Base-by-base conservation (phyloP, 2,113 vertebrate species). In the Rhagologus leucostigma region DNA sequence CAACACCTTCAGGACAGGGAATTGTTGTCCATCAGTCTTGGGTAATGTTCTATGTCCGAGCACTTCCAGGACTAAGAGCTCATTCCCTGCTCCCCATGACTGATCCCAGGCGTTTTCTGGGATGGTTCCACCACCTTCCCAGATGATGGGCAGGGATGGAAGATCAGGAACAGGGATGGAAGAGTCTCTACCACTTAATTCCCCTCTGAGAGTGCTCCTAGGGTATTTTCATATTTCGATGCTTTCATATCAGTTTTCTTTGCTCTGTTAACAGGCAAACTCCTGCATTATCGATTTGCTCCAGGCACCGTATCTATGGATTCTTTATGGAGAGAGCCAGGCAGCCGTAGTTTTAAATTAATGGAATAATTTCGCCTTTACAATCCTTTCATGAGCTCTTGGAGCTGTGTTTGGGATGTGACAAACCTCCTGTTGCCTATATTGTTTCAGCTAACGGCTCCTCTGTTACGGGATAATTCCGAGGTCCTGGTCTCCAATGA, bases 11-110 rank as follows among this genome's bases (percentile, higher is more conserved):
- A 81, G 90, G 71, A 50, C 84, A 50, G 74, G 94, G 87, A 96
- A 95, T 92, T 92, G 79, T 56, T 95, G 96, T 90, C 13, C 16
- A 85, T 97, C 91, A 71, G 65, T 90, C 95, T 75, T 87, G 76
- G 35, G 65, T 93, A 81, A 90, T 63, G 96, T 84, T 50, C 94
- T 47, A 17, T 82, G 70, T 68, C 92, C 46, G 57, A 95, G 89
- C 59, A 62, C 37, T 71, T 85, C 73, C 56, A 82, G 73, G 63
- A 32, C 57, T 19, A 46, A 84, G 16, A 85, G 49, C 44, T 78
- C 74, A 6, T 63, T 22, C 41, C 3, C 70, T 4, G 7, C 59
- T 84, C 33, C 44, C 59, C 19, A 0, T 6, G 41, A 20, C 24
- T 6, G 3, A 87, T 94, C 87, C 69, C 77, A 12, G 39, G 91